phyloP scores from a whole-genome alignment of 2,797 vertebrate species.

The Melanotaenia nigrans region DNA sequence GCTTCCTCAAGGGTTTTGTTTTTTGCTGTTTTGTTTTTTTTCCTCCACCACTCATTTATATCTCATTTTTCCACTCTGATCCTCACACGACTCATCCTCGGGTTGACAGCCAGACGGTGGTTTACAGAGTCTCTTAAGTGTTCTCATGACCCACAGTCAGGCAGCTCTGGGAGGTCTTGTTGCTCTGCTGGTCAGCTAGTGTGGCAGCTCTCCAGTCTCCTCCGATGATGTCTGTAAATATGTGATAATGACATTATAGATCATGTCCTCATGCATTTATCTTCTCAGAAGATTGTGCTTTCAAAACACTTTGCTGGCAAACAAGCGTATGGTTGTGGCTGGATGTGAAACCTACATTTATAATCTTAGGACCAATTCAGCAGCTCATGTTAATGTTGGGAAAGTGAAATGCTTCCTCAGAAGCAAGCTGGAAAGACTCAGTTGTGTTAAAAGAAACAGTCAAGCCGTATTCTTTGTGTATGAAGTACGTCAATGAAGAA shows the following conservation, averaged over 20 bases:
- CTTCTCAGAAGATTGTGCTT: slow-evolving; percentile 38
- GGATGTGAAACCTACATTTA: slow-evolving; percentile 57
- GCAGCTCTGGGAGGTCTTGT: slow-evolving; percentile 30
- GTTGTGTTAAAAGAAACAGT: no score
- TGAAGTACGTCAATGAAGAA: no score
- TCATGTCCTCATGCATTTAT: not conserved
- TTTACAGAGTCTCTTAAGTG: slow-evolving; percentile 34
- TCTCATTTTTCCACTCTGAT: slow-evolving; percentile 22
- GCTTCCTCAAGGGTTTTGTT: not conserved
- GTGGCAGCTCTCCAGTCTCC: slow-evolving; percentile 46
- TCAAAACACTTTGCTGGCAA: slow-evolving; percentile 66
- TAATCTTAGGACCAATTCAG: slow-evolving; percentile 61
- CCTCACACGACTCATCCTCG: slow-evolving; percentile 22
- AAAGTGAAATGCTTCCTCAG: no score
- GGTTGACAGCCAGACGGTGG: slow-evolving; percentile 33
- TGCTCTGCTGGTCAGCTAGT: slow-evolving; percentile 37
- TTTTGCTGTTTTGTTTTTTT: not conserved
- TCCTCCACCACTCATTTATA: slow-evolving; percentile 14
- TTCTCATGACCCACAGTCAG: slow-evolving; percentile 36
- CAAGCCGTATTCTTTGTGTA: no score
- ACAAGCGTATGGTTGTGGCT: slow-evolving; percentile 67
- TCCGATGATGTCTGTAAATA: slow-evolving; percentile 69
- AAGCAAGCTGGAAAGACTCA: no score
- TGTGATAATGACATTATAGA: slow-evolving; percentile 70
- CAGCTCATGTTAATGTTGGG: slow-evolving; percentile 19